Evolutionary conservation across 2,113 vertebrate species (phyloP), one percentile per base, ranked within the genome.

Genomic region (Apodemus speciosus): DNA sequence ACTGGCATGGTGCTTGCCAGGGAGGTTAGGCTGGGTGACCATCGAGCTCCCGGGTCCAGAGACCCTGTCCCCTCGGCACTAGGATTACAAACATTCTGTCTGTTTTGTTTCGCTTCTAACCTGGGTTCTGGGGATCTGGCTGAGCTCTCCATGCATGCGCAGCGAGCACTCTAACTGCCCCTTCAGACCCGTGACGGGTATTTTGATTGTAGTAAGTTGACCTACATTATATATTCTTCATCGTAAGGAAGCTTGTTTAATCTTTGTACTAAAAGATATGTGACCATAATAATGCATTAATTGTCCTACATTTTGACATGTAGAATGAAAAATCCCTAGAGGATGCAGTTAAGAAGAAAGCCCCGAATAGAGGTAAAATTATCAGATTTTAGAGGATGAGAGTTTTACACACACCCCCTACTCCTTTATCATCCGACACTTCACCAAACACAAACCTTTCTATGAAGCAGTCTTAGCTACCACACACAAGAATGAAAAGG

Each of bases 201-300:
- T 66, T 93, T 85, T 91, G 43, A 73, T 58, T 9, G 27, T n/a
- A 90, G 58, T 9, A 58, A 93, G 46, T 81, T 90, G 60, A 64
- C 9, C 49, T 86, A 86, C 3, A 81, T 77, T n/a, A 80, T 8
- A 79, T 4, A 51, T 21, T 85, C 58, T 81, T 30, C 58, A 62
- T 51, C 6, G 84, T 3, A 62, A 71, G 91, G 4, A 23, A 92
- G 91, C 76, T 1, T 89, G 66, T 81, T 62, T 68, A 87, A 84
- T 58, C n/a, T 64, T 0, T 56, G 43, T 14, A 94, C 6, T 88
- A 32, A 49, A 88, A 94, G 96, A 88, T 69, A 92, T 38, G 77
- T 2, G 2, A 81, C 2, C 49, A 68, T 30, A 75, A 68, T 49
- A 85, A 56, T 81, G 94, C 43, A 88, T 68, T 51, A 16, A 66